Evolutionary conservation across 2,113 vertebrate species (phyloP).

Genomic region (Ciconia stormi): DNA sequence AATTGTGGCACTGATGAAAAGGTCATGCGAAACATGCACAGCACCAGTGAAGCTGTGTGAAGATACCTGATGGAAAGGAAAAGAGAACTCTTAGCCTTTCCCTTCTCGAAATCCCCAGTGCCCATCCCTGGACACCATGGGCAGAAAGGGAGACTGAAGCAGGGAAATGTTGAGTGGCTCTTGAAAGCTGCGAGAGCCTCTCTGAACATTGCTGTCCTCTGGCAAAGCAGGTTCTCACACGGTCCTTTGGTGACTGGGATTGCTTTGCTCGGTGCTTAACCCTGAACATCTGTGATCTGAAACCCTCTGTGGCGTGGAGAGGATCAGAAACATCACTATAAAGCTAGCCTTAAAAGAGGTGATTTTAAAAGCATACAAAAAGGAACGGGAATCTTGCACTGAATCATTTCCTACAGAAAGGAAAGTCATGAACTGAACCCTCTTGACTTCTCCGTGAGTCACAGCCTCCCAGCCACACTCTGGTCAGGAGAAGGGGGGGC

Average conservation of each 20-base stretch:
- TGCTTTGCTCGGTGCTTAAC: neutral
- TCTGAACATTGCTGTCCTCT: neutral
- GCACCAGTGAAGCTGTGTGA: neutral
- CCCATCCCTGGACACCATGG: neutral
- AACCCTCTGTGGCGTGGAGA: neutral
- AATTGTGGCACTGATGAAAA: neutral
- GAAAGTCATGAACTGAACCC: neutral
- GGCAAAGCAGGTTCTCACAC: neutral
- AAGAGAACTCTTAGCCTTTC: neutral
- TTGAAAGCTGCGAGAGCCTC: neutral
- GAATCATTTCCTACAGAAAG: neutral
- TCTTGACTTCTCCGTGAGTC: neutral
- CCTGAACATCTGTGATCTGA: neutral
- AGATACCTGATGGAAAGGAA: neutral
- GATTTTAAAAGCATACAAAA: neutral
- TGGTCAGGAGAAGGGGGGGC: neutral
- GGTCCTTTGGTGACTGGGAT: neutral
- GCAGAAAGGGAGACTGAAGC: neutral
- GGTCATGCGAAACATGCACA: neutral
- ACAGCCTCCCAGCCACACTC: neutral
- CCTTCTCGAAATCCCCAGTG: neutral
- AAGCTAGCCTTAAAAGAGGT: neutral
- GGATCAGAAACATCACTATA: neutral
- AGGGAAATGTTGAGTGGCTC: neutral
- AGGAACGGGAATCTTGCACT: neutral